Evolutionary conservation across 2,888 invertebrate genomes (phyloP).

Genomic region (Tigriopus californicus): DNA sequence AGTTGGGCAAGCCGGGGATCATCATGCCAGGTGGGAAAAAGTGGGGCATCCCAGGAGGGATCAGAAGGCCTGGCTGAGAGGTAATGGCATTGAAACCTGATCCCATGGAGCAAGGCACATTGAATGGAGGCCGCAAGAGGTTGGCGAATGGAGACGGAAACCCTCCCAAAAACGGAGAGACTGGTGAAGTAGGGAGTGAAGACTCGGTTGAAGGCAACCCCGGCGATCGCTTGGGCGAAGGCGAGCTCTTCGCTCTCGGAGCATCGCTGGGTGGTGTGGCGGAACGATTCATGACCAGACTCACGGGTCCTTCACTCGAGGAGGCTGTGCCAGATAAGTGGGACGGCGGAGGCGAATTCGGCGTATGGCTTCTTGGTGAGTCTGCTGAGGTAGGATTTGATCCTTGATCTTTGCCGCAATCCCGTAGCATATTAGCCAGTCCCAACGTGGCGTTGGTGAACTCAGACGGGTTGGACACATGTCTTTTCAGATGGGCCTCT

Average conservation of each 20-base stretch:
- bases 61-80: constrained; percentile 21
- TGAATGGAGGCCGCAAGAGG: constrained; percentile 12
- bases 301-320: too few species aligned
- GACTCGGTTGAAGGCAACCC: too few species aligned
- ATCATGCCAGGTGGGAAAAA: constrained; percentile 19
- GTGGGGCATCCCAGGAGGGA: constrained; percentile 20
- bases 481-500: constrained; percentile 48
- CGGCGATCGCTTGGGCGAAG: background rate
- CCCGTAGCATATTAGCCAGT: background rate
- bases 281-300: too few species aligned
- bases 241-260: background rate
- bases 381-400: too few species aligned
- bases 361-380: too few species aligned
- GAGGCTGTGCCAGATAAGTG: too few species aligned
- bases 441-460: constrained; percentile 20
- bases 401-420: too few species aligned
- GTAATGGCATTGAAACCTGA: constrained; percentile 19
- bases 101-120: background rate
- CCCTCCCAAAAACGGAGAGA: background rate
- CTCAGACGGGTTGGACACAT: constrained; percentile 24
- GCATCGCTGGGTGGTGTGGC: too few species aligned
- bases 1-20: constrained; percentile 17
- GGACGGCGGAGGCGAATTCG: too few species aligned
- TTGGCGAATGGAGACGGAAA: constrained; percentile 10
- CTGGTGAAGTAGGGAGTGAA: background rate